Conservation (phyloP, 2,113 vertebrate genomes). For the Sinocyclocheilus rhinocerous region DNA sequence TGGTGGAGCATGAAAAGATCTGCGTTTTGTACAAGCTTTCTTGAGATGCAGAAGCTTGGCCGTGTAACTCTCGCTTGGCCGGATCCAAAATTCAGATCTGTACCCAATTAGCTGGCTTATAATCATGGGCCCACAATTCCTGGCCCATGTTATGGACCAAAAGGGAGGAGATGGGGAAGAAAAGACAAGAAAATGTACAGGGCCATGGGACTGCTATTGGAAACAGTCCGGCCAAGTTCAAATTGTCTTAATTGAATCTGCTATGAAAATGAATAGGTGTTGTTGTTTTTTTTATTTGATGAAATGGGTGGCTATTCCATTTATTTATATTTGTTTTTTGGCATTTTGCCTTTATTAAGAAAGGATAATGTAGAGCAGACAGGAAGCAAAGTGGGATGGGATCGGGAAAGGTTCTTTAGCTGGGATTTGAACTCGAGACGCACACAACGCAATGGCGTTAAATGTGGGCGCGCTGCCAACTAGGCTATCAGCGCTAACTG, state of each 20-base stretch:
- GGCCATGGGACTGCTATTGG: slow-evolving; percentile 64
- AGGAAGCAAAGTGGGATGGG: too few relatives aligned
- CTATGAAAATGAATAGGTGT: slow-evolving; percentile 55
- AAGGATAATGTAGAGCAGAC: neutral
- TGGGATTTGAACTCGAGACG: too few relatives aligned
- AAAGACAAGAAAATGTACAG: slow-evolving; percentile 52
- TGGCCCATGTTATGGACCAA: slow-evolving; percentile 64
- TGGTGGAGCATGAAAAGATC: neutral
- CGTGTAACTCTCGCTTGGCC: slow-evolving; percentile 31
- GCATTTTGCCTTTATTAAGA: neutral
- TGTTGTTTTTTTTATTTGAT: neutral
- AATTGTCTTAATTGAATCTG: slow-evolving; percentile 66
- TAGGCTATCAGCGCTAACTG: too few relatives aligned
- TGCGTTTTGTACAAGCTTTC: neutral
- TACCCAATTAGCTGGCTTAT: slow-evolving; percentile 73
- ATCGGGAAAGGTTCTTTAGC: too few relatives aligned
- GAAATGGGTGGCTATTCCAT: neutral
- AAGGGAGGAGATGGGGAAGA: slow-evolving; percentile 49
- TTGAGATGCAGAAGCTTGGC: slow-evolving; percentile 65
- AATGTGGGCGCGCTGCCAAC: too few relatives aligned
- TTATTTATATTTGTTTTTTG: neutral
- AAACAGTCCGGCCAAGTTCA: slow-evolving; percentile 65
- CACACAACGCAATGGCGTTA: too few relatives aligned
- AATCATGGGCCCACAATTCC: slow-evolving; percentile 68
- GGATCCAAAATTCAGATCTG: slow-evolving; percentile 74